Evolutionary conservation across 2,888 invertebrate species (phyloP), one percentile per base, ranked within the genome.

Genomic region (Pachliopta kotzebuea): DNA sequence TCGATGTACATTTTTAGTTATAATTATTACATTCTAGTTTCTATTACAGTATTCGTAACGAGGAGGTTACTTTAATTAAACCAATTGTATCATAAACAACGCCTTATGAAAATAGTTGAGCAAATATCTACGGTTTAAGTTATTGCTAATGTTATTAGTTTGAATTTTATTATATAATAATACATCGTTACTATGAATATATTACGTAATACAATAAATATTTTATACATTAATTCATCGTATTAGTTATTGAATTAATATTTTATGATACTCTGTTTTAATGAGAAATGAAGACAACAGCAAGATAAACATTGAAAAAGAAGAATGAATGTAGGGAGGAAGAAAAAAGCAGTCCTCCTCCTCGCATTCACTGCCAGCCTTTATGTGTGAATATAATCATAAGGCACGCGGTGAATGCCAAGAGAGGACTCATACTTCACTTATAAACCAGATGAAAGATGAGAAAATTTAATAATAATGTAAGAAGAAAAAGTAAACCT

Each of bases 371-470:
- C 97, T 96, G 96, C 94, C 94, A 95, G 96, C 97, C 94, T 92
- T 94, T 98, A 98, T 97, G 95, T 95, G 93, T 93, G 88, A 56
- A 80, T 90, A 85, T 69, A 89, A 94, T 95, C 97, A 97, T 98
- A 98, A 98, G 98, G 98, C 98, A 98, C 98, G 98, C 98, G 98
- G 98, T 98, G 98, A 98, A 98, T 98, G 98, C 98, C 98, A 98
- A 98, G 97, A 97, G 97, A 95, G 96, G 96, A 95, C 96, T 88
- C 74, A 81, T 75, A 61, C 88, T 64, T 70, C 89, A 70, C 67
- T 70, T 56, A 49, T 23, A 63, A 69, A 68, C 63, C 65, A 53
- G 45, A 45, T 6, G n/a, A n/a, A n/a, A n/a, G 45, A 37, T 37
- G 14, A 37, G 37, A 37, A 37, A 14, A 37, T 49, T 49, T 49